phyloP scores from a whole-genome alignment of 2,113 vertebrate species.

The Brachyhypopomus gauderio region DNA sequence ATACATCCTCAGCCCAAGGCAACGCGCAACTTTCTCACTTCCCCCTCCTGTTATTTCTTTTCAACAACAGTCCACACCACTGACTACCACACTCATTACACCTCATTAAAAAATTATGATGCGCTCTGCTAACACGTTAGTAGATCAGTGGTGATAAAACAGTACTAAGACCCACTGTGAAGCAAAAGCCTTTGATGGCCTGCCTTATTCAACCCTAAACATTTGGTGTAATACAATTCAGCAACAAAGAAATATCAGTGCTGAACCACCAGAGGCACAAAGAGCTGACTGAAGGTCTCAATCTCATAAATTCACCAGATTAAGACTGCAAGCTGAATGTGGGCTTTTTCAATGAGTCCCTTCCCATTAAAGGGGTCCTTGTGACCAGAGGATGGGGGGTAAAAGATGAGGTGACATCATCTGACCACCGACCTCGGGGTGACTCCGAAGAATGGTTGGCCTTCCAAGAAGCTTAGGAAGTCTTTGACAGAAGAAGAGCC shows the following conservation, averaged over 20 bases:
- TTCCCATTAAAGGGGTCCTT: slow-evolving; percentile 48
- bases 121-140: slow-evolving; percentile 11
- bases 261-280: slow-evolving; percentile 8
- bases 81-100: background rate
- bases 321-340: slow-evolving; percentile 49
- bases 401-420: slow-evolving; percentile 53
- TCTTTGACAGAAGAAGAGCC: slow-evolving; percentile 8
- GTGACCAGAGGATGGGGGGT: slow-evolving; percentile 30
- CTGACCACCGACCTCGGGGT: slow-evolving; percentile 40
- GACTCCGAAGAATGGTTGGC: slow-evolving; percentile 34
- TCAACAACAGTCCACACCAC: too few species aligned
- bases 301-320: slow-evolving; percentile 48
- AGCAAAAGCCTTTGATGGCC: slow-evolving; percentile 36
- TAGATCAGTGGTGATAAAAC: slow-evolving; percentile 2
- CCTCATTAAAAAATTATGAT: background rate
- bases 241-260: slow-evolving; percentile 53
- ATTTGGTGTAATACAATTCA: slow-evolving; percentile 47
- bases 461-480: slow-evolving; percentile 28
- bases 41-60: too few species aligned
- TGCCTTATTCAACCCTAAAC: slow-evolving; percentile 39
- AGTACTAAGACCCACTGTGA: slow-evolving; percentile 23
- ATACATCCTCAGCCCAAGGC: too few species aligned
- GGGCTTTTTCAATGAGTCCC: slow-evolving; percentile 48
- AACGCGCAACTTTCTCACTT: too few species aligned
- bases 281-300: slow-evolving; percentile 35